phyloP scores from a whole-genome alignment of 92 coral and sea anemone species.

The Ricordea florida region DNA sequence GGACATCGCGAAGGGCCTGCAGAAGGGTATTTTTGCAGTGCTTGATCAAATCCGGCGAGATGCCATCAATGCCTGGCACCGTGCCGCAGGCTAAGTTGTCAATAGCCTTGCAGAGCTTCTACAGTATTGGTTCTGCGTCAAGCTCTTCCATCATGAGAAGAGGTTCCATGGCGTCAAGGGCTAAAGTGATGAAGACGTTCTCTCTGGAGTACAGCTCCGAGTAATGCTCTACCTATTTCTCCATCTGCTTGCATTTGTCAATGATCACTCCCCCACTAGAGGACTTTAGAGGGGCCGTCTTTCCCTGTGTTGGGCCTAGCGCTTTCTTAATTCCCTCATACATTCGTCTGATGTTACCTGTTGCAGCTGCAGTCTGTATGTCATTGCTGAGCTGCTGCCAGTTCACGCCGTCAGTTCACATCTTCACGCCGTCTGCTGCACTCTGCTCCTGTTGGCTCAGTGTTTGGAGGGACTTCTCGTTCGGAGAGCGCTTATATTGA shows the following conservation, averaged over 20 bases:
- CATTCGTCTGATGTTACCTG: no score
- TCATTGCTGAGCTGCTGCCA: no score
- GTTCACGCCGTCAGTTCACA: no score
- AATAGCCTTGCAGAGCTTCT: constrained; percentile 24
- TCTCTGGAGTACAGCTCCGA: constrained; percentile 3
- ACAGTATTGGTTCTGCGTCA: constrained; percentile 10
- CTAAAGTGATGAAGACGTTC: not conserved
- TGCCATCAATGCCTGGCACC: constrained; percentile 35
- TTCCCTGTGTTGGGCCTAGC: not conserved
- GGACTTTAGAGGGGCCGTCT: constrained; percentile 1
- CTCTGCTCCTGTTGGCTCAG: not conserved
- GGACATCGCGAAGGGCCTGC: not conserved
- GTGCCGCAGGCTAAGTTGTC: constrained; percentile 26
- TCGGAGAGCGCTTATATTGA: not conserved
- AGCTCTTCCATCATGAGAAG: constrained; percentile 14
- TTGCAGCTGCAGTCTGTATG: no score
- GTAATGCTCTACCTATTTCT: constrained; percentile 8
- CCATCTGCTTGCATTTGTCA: constrained; percentile 17
- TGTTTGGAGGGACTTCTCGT: not conserved
- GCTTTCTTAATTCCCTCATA: no score
- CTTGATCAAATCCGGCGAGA: constrained; percentile 30
- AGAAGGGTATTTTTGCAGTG: not conserved
- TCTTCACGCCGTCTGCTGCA: constrained; percentile 3
- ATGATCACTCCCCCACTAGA: not conserved
- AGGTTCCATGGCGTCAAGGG: constrained; percentile 12